Evolutionary conservation across 2,888 invertebrate genomes (phyloP).

Genomic region (Eilema caniola): DNA sequence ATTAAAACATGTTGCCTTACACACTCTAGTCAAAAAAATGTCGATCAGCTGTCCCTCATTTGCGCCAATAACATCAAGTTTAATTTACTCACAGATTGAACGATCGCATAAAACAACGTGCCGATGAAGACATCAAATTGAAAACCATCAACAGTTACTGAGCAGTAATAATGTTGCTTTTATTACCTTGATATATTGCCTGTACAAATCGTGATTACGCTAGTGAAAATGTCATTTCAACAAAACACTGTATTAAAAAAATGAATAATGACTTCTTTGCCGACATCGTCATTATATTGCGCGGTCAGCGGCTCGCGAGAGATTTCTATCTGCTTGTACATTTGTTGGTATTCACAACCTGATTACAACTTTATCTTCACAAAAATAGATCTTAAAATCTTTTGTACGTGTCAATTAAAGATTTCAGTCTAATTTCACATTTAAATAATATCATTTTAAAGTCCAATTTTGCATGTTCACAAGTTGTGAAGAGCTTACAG

Average conservation of each 20-base stretch:
- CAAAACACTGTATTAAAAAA: constrained; percentile 86
- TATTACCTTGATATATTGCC: constrained; percentile 83
- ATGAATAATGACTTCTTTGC: constrained; percentile 86
- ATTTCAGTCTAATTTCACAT: constrained; percentile 60
- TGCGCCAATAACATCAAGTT: constrained; percentile 51
- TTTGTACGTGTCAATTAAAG: constrained; percentile 15
- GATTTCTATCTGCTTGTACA: constrained; percentile 77
- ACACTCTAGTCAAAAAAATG: constrained; percentile 45
- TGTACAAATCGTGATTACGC: constrained; percentile 83
- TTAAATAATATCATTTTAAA: constrained; percentile 55
- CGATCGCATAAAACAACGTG: constrained; percentile 56
- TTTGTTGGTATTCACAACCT: constrained; percentile 30
- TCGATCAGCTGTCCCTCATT: constrained; percentile 52
- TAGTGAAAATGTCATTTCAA: constrained; percentile 86
- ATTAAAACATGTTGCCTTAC: constrained; percentile 47
- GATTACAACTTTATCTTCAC: constrained; percentile 56
- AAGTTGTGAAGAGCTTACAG: constrained; percentile 62
- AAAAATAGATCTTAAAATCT: constrained; percentile 45
- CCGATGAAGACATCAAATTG: constrained; percentile 82
- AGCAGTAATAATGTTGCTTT: constrained; percentile 73
- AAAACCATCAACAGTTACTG: constrained; percentile 78
- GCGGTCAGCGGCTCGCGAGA: constrained; percentile 76
- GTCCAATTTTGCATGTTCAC: constrained; percentile 57
- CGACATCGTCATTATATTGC: constrained; percentile 81
- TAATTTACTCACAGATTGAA: constrained; percentile 59